phyloP scores from a whole-genome alignment of 2,797 vertebrate species.

The Pseudochaenichthys georgianus region DNA sequence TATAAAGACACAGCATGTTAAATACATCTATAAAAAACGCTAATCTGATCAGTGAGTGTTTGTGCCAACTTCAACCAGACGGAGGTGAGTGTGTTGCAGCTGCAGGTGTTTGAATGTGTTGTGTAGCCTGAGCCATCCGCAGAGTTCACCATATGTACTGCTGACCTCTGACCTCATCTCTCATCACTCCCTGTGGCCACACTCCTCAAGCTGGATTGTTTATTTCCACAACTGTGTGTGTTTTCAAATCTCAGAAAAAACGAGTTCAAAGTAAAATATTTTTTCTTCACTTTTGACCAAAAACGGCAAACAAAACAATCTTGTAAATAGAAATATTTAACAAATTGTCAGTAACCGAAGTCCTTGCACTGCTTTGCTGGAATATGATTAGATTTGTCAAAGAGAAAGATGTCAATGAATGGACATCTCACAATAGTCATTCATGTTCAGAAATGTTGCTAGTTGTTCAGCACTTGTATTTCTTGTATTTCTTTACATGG shows the following conservation, averaged over 20 bases:
- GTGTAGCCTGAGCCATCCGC: constrained; percentile 44
- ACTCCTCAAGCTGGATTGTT: constrained; percentile 26
- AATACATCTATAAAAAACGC: background rate
- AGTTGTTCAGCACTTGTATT: background rate
- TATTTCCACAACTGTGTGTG: background rate
- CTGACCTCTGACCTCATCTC: constrained; percentile 71
- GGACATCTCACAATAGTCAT: constrained; percentile 17
- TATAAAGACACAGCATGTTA: background rate
- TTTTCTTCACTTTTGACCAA: constrained; percentile 22
- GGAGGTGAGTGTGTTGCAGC: constrained; percentile 60
- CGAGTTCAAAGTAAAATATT: constrained; percentile 29
- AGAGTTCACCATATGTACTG: constrained; percentile 55
- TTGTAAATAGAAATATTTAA: background rate
- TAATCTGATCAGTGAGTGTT: constrained; percentile 23
- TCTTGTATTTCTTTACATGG: constrained; percentile 4
- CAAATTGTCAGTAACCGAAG: background rate
- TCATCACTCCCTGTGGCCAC: constrained; percentile 52
- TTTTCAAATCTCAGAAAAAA: constrained; percentile 23
- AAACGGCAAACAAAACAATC: constrained; percentile 1
- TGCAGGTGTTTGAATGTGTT: constrained; percentile 76
- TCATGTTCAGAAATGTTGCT: background rate
- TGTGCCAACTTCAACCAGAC: constrained; percentile 48
- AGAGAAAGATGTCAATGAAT: constrained; percentile 13
- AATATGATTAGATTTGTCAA: constrained; percentile 20
- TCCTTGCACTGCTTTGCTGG: constrained; percentile 1